Conservation (phyloP, 1,140 invertebrate genomes). For the Hyposmocoma kahamanoa region DNA sequence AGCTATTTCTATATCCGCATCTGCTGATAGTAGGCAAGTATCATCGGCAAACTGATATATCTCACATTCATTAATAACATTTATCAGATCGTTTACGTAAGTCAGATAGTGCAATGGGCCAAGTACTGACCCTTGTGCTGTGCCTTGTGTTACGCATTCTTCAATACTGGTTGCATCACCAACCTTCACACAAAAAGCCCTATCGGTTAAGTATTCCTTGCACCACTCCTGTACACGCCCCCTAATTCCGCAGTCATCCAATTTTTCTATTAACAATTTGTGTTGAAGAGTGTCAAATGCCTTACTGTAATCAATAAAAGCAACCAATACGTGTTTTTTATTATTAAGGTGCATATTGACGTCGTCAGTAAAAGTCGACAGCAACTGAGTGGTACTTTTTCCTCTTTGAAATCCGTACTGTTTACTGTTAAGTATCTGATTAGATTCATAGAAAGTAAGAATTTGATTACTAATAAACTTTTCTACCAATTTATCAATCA, state of each 20-base stretch:
- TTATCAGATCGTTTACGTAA: constrained; percentile 23
- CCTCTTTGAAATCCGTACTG: constrained; percentile 3
- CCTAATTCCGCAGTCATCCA: constrained; percentile 19
- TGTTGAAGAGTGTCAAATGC: constrained; percentile 28
- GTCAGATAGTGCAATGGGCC: constrained; percentile 17
- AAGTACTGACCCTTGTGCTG: constrained; percentile 21
- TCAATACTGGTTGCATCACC: constrained; percentile 8
- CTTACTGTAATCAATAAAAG: constrained; percentile 25
- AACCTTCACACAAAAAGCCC: constrained; percentile 12
- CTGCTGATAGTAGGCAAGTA: constrained; percentile 17
- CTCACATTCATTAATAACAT: constrained; percentile 8
- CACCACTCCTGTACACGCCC: constrained; percentile 19
- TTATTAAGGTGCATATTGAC: constrained; percentile 17
- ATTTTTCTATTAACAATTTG: constrained; percentile 9
- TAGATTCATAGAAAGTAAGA: not conserved
- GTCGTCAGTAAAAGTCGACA: constrained; percentile 24
- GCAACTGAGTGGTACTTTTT: constrained; percentile 15
- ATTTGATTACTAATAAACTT: not conserved
- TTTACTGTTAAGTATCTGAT: not conserved
- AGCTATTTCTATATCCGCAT: constrained; percentile 6
- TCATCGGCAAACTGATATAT: constrained; percentile 31
- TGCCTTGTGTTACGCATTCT: constrained; percentile 10
- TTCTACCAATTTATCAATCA: constrained; percentile 18
- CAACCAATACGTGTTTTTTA: constrained; percentile 15
- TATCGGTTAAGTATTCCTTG: constrained; percentile 16